These are phyloP conservation scores for Spisula subtruncata DNA, from an alignment of 2,888 invertebrate genomes.

Conservation along the genomic window DNA sequence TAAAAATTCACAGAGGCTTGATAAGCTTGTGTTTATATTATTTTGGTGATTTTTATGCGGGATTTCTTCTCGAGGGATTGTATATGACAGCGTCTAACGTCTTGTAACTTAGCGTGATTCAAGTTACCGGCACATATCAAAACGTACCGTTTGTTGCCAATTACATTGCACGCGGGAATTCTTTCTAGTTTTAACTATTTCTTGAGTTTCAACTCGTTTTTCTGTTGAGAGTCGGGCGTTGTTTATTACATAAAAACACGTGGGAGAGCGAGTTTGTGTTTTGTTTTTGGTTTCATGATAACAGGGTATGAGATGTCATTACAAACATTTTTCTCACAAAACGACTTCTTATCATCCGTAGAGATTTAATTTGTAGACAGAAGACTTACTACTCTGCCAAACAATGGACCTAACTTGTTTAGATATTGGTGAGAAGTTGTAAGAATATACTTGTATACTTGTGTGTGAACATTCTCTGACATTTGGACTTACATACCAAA, in stretches of 20 bases:
- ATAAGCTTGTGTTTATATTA: conserved; percentile 64
- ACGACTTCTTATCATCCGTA: conserved; percentile 35
- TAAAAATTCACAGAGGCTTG: conserved; percentile 52
- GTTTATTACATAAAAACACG: conserved; percentile 55
- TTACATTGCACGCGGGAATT: conserved; percentile 53
- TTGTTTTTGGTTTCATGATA: conserved; percentile 50
- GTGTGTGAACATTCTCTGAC: conserved; percentile 7
- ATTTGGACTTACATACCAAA: neutral
- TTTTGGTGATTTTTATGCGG: conserved; percentile 62
- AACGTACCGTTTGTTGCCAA: conserved; percentile 44
- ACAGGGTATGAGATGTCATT: conserved; percentile 50
- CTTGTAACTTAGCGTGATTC: conserved; percentile 36
- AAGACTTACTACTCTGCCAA: conserved; percentile 36
- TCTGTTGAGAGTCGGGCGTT: conserved; percentile 44
- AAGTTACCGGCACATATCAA: conserved; percentile 49
- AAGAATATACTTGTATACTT: conserved; percentile 32
- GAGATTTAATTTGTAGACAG: conserved; percentile 49
- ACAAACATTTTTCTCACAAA: conserved; percentile 49
- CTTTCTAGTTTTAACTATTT: conserved; percentile 39
- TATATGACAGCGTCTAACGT: conserved; percentile 49
- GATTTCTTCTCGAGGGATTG: conserved; percentile 45
- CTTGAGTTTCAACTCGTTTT: conserved; percentile 47
- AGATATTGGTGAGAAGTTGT: conserved; percentile 21
- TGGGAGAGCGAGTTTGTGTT: conserved; percentile 55
- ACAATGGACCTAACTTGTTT: conserved; percentile 45